Base-by-base conservation (phyloP, 2,888 invertebrate species). In the Andricus curvator region DNA sequence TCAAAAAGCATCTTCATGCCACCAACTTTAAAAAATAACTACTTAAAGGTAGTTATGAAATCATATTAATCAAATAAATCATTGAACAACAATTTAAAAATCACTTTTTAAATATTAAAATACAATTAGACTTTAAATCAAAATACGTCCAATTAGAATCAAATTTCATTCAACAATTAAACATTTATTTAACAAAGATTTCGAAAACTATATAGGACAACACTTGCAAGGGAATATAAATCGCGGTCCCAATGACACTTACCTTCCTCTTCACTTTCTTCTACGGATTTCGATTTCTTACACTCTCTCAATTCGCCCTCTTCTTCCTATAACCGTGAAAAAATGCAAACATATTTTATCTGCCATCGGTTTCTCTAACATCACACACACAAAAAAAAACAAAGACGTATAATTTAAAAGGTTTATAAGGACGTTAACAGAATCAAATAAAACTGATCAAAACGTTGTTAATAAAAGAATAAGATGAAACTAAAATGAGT, bases 211-310 rank as follows among this genome's bases (percentile, higher is more conserved):
- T 56, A n/a, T n/a, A 9, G 9, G 48, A 17, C 48, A 48, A 48
- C n/a, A n/a, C 56, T n/a, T n/a, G 37, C 33, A 48, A 68, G 25
- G 22, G 17, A 15, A 44, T 68, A 44, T 68, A 15, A 25, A 68
- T 17, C 17, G 13, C 15, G 25, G 15, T 48, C 1, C n/a, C 48
- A 68, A 13, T 6, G 51, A 70, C 95, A 96, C 93, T 97, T 97
- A 85, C 98, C 97, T 83, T 98, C 98, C 85, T 98, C 83, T 83
- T 98, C 98, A 85, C 97, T 97, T 90, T 97, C 97, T 89, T 97
- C 96, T 83, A 96, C 95, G 68, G 96, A 96, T 93, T 97, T 97
- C n/a, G 96, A 93, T 89, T 95, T 95, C 92, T 97, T 97, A 0
- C 95, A 93, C 90, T 96, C 97, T 91, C 96, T 97, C 78, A 96